Percentiles rank a stretch among this genome's conserved stretches.
Evolutionary conservation across 2,797 vertebrate species (phyloP).

Genomic region (Eptatretus atami): DNA sequence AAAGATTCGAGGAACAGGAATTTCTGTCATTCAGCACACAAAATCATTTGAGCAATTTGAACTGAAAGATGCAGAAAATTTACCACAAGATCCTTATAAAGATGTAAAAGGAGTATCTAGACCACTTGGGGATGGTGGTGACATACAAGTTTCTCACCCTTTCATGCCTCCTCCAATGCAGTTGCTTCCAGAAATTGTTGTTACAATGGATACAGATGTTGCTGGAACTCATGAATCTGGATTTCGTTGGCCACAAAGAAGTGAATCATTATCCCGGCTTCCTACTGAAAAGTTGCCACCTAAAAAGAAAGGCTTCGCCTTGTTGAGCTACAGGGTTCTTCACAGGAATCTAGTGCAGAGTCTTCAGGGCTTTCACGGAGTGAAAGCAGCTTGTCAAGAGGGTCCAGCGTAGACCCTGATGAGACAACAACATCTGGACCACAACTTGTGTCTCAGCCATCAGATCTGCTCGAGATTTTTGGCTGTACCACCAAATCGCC

Average conservation of each 20-base stretch:
- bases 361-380: slow-evolving; percentile 53
- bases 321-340: slow-evolving; percentile 66
- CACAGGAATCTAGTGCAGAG: slow-evolving; percentile 84
- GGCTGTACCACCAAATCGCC: too few relatives aligned
- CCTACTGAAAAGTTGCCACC: slow-evolving; percentile 86
- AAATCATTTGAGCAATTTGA: slow-evolving; percentile 68
- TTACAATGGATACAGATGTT: slow-evolving; percentile 61
- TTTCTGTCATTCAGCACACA: slow-evolving; percentile 97
- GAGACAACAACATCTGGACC: too few relatives aligned
- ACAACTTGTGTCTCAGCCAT: too few relatives aligned
- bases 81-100: not conserved
- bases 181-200: slow-evolving; percentile 74
- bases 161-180: slow-evolving; percentile 11
- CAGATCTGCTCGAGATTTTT: too few relatives aligned
- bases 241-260: slow-evolving; percentile 94
- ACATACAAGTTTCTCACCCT: not conserved
- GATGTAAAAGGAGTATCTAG: not conserved
- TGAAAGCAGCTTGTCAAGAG: slow-evolving; percentile 44
- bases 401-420: slow-evolving; percentile 20
- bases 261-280: slow-evolving; percentile 66
- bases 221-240: slow-evolving; percentile 36
- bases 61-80: slow-evolving; percentile 18
- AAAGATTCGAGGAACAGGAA: slow-evolving; percentile 47
- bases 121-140: not conserved
- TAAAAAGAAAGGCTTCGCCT: slow-evolving; percentile 86